These are phyloP conservation scores for Stratiomys singularior DNA, from an alignment of 2,888 invertebrate genomes.

Conservation along the genomic window DNA sequence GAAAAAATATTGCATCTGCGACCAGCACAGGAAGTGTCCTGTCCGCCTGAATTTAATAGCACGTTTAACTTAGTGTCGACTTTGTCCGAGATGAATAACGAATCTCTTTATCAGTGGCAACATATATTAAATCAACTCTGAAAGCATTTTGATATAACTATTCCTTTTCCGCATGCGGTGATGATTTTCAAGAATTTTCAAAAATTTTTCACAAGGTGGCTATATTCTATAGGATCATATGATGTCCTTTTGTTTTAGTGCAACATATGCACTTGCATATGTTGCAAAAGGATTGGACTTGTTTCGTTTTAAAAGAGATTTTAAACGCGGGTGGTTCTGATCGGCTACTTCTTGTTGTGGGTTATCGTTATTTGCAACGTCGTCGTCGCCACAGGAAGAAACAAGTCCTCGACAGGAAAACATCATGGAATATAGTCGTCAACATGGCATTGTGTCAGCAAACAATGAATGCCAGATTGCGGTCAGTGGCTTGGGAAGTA, in stretches of 20 bases:
- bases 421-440: constrained; percentile 35
- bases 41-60: no score
- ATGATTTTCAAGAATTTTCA: no score
- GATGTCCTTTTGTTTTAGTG: neutral
- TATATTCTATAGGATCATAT: constrained; percentile 18
- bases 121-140: no score
- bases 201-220: no score
- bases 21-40: no score
- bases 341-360: neutral
- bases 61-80: no score
- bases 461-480: constrained; percentile 46
- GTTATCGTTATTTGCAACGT: neutral
- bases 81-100: no score
- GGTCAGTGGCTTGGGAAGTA: constrained; percentile 43
- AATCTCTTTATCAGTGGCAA: no score
- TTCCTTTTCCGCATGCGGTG: no score
- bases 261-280: constrained; percentile 27
- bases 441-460: constrained; percentile 37
- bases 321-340: neutral
- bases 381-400: constrained; percentile 20
- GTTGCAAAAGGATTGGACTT: constrained; percentile 33
- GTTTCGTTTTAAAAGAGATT: constrained; percentile 1
- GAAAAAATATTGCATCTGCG: no score
- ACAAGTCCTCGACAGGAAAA: constrained; percentile 9
- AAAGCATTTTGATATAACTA: no score